Evolutionary conservation across 2,888 invertebrate genomes (phyloP), one percentile per base, ranked within the genome.

Genomic region (Troglohyphantes excavatus): DNA sequence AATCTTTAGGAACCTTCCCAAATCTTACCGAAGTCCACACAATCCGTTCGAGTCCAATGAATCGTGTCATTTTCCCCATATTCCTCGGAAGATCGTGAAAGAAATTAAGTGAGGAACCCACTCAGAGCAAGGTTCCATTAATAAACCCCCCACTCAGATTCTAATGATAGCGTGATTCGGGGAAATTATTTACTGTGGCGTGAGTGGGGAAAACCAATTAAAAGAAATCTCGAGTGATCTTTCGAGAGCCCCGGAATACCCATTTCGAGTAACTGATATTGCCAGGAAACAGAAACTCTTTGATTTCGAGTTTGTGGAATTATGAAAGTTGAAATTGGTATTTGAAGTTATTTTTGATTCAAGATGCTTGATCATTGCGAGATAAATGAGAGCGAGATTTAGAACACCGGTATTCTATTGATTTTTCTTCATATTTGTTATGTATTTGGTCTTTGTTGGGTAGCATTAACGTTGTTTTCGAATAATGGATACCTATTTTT

Each of bases 91-190:
- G 53, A 21, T 67, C 59, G 29, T 79, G 29, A 76, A 67, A 79
- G 67, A 79, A 79, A 67, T 39, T 65, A 65, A 46, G 27, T 19
- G 73, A 27, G 46, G 33, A 75, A 19, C 21, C 26, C 23, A 33
- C 27, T 61, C 65, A 63, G 11, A 33, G 17, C 21, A 82, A 21
- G 29, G 17, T 19, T 63, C 23, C 73, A 73, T 83, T 83, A 63
- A 61, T 83, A 73, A 83, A 39, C 17, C 17, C 33, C 3, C 83
- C 43, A 33, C 67, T 26, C 23, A 21, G 53, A 67, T 73, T 63
- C 29, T 86, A 78, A 86, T 86, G 85, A 86, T 86, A 21, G 85
- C 85, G 85, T 86, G 85, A 59, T 29, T 68, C 23, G 39, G 53
- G 17, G 61, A 61, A 78, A 86, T 86, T 86, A 86, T 63, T 86